Conservation (phyloP, 2,888 invertebrate species). For the Timandra comae region DNA sequence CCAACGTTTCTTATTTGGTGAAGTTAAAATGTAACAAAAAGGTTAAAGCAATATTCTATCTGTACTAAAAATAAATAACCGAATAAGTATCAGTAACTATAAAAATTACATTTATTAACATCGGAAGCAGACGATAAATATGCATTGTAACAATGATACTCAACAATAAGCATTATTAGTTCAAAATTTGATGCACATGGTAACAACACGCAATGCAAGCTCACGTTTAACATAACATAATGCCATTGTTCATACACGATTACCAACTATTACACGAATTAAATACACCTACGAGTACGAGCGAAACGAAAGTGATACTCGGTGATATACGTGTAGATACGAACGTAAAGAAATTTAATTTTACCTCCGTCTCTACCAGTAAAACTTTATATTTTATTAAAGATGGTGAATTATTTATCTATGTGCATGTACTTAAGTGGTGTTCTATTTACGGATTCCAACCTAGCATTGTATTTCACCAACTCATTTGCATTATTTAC, state of each 20-base stretch:
- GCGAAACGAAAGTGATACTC: slow-evolving; percentile 30
- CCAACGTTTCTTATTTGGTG: no score
- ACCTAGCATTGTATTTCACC: slow-evolving; percentile 11
- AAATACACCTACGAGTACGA: slow-evolving; percentile 16
- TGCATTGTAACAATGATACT: not conserved
- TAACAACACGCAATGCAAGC: slow-evolving; percentile 4
- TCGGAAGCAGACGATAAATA: no score
- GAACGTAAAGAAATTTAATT: slow-evolving; percentile 19
- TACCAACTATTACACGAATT: slow-evolving; percentile 8
- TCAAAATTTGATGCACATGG: not conserved
- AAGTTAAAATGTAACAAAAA: no score
- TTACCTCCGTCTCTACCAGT: not conserved
- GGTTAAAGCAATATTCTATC: not conserved
- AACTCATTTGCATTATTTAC: slow-evolving; percentile 22
- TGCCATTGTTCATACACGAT: slow-evolving; percentile 22
- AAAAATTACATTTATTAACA: no score
- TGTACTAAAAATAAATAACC: not conserved
- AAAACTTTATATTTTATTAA: slow-evolving; percentile 7
- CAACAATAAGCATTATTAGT: not conserved
- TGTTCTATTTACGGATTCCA: slow-evolving; percentile 17
- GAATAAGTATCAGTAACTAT: no score
- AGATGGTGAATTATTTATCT: slow-evolving; percentile 4
- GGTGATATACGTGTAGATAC: slow-evolving; percentile 14
- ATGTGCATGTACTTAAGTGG: slow-evolving; percentile 3
- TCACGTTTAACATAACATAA: slow-evolving; percentile 14